Conservation (phyloP, 2,888 invertebrate species). For the Leptopilina drosophilae region DNA sequence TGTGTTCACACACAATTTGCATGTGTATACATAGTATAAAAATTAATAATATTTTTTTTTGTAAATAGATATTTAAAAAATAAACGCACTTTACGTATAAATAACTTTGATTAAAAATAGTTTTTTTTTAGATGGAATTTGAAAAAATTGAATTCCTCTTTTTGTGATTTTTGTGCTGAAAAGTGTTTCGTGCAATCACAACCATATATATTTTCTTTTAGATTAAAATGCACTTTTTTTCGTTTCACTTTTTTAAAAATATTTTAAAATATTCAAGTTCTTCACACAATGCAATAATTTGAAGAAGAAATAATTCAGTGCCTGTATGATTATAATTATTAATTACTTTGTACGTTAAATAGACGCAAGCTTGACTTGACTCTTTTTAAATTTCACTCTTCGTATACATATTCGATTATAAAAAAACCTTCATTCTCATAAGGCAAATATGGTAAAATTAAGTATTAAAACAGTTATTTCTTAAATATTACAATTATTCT, state of each 20-base stretch:
- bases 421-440: background rate
- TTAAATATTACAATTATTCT: background rate
- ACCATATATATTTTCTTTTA: background rate
- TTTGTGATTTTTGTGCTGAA: background rate
- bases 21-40: conserved; percentile 24
- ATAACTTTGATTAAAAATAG: background rate
- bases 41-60: conserved; percentile 4
- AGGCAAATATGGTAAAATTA: background rate
- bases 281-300: background rate
- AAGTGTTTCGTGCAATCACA: conserved; percentile 25
- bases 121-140: background rate
- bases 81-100: background rate
- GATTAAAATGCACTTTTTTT: background rate
- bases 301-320: no score
- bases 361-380: conserved; percentile 37
- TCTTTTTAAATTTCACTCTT: background rate
- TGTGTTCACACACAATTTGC: conserved; percentile 2
- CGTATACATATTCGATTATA: background rate
- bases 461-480: background rate
- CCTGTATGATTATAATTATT: conserved; percentile 20
- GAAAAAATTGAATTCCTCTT: conserved; percentile 16
- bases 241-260: conserved; percentile 12
- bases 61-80: conserved; percentile 21
- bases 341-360: conserved; percentile 49
- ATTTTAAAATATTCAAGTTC: background rate